Base-by-base conservation (phyloP, 2,797 vertebrate genomes). In the Pterois miles region DNA sequence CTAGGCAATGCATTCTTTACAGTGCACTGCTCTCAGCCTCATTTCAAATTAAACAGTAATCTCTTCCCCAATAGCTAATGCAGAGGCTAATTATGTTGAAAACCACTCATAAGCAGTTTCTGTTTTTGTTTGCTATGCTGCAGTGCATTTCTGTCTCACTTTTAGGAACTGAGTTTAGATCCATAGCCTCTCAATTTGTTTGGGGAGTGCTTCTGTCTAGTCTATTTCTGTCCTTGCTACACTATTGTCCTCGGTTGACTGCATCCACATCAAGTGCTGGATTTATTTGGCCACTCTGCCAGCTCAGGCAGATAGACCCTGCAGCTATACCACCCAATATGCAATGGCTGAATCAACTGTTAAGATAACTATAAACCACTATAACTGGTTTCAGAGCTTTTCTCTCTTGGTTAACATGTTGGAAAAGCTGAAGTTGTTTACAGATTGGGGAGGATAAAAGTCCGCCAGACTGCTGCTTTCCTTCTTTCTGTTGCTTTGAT, bases 191-290 rank as follows among this genome's bases (percentile, higher is more conserved):
- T 85, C 84, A 76, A 57, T 91, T 92, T 89, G 90, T 88, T 85
- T 67, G 74, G 69, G 75, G 82, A 81, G 80, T 69, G 84, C 74
- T 80, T 88, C 83, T 86, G 89, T 91, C 88, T 87, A 65, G 89
- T 89, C 88, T 93, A 93, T 94, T 94, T 93, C 86, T 93, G 91
- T 91, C 92, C 86, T 74, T 85, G 80, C 86, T 82, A 88, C 89
- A 77, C 89, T 86, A 91, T 89, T 94, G 91, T 93, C 87, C 87
- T 91, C 85, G 85, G 79, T 89, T 92, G 90, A 93, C 88, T 93
- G 88, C 87, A 74, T 88, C 88, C 90, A 88, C 88, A 93, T 93
- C 93, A 92, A 90, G 90, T 68, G 80, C 78, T 90, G 88, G 89
- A 89, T 93, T 93, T 93, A 91, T 92, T 90, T 89, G 88, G 85